Evolutionary conservation across 2,113 vertebrate genomes (phyloP).

Genomic region (Thymallus thymallus): DNA sequence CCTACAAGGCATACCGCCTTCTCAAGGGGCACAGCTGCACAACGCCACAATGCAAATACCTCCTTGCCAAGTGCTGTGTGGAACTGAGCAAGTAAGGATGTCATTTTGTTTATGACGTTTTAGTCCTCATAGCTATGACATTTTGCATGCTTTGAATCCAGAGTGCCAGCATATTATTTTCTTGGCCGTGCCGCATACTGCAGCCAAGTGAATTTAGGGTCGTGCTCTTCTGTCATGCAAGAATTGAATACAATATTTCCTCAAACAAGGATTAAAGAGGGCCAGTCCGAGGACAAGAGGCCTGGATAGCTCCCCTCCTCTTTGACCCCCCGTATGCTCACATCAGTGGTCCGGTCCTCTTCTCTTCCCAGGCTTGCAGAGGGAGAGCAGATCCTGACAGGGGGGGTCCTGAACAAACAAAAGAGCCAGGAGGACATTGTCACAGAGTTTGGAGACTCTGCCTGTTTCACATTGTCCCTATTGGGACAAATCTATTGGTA

Average conservation of each 20-base stretch:
- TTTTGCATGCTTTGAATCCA: background rate
- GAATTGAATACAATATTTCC: no score
- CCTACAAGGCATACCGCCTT: slow-evolving; percentile 94
- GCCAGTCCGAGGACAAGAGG: no score
- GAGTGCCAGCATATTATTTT: no score
- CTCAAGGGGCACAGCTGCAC: slow-evolving; percentile 96
- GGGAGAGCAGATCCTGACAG: slow-evolving; percentile 95
- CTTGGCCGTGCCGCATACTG: no score
- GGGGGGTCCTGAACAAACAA: slow-evolving; percentile 96
- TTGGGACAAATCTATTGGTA: slow-evolving; percentile 99
- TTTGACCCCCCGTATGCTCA: background rate
- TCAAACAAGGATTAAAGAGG: no score
- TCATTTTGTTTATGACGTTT: no score
- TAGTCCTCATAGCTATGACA: no score
- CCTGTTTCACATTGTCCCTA: slow-evolving; percentile 92
- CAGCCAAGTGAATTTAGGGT: no score
- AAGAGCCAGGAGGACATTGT: slow-evolving; percentile 98
- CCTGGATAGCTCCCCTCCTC: no score
- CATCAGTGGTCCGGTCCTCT: background rate
- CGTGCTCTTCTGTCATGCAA: no score
- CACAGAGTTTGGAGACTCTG: slow-evolving; percentile 95
- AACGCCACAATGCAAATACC: slow-evolving; percentile 93
- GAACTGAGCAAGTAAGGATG: slow-evolving; percentile 93
- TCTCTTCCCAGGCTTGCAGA: slow-evolving; percentile 86
- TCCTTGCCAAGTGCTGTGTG: slow-evolving; percentile 95